Percentiles rank a stretch among this genome's conserved stretches.
These are phyloP conservation scores for Sinelater perroti DNA, from an alignment of 2,888 invertebrate genomes.

Conservation along the genomic window DNA sequence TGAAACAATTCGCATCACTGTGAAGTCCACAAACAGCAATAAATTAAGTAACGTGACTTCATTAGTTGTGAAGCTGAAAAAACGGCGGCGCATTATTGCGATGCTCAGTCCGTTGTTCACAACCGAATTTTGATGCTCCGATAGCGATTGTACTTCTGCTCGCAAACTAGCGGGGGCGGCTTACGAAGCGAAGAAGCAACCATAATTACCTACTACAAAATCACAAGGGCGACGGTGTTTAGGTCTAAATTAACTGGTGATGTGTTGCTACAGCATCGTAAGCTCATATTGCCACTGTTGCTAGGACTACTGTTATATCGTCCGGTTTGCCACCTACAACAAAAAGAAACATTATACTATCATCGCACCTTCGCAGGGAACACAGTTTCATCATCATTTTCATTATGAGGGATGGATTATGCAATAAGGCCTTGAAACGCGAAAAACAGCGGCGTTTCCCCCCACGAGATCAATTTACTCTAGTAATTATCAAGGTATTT, in stretches of 20 bases:
- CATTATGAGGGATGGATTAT: not conserved
- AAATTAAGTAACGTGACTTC: too few species aligned
- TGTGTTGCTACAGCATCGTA: constrained; percentile 23
- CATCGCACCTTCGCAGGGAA: not conserved
- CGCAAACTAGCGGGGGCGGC: too few species aligned
- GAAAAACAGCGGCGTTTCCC: constrained; percentile 7
- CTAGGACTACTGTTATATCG: constrained; percentile 96
- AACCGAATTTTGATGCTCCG: constrained; percentile 16
- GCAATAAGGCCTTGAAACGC: not conserved
- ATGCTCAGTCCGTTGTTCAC: too few species aligned
- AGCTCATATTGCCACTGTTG: constrained; percentile 84
- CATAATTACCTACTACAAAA: constrained; percentile 12
- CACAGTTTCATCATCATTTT: not conserved
- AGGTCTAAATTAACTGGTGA: constrained; percentile 9
- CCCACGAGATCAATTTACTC: constrained; percentile 7
- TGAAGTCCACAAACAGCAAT: too few species aligned
- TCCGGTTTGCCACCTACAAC: constrained; percentile 96
- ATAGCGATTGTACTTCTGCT: not conserved
- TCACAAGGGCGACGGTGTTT: constrained; percentile 9
- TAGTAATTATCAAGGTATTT: constrained; percentile 14
- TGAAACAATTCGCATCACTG: too few species aligned
- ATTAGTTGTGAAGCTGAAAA: too few species aligned
- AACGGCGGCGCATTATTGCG: too few species aligned
- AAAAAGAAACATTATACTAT: constrained; percentile 29
- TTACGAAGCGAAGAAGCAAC: too few species aligned